phyloP scores from a whole-genome alignment of 2,888 invertebrate genomes.

The Lydus trimaculatus region DNA sequence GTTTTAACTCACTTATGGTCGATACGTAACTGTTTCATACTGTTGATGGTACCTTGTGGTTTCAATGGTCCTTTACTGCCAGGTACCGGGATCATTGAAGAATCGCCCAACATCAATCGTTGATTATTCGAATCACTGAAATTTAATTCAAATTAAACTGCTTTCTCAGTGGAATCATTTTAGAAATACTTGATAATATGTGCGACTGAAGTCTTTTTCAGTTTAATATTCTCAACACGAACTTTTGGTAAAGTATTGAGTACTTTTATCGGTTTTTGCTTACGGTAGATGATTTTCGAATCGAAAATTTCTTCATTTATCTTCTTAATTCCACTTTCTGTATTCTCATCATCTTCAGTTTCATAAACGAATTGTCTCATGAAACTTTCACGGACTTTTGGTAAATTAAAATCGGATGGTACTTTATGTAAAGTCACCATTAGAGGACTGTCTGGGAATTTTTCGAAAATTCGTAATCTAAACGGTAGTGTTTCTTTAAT shows the following conservation, averaged over 20 bases:
- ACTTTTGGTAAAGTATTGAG: conserved; percentile 84
- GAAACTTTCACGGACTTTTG: conserved; percentile 97
- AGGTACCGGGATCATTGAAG: conserved; percentile 89
- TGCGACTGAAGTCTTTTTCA: conserved; percentile 82
- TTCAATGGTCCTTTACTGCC: conserved; percentile 80
- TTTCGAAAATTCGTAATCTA: conserved; percentile 94
- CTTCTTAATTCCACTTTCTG: conserved; percentile 64
- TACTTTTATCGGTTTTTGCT: conserved; percentile 83
- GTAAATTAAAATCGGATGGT: conserved; percentile 89
- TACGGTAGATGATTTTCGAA: conserved; percentile 79
- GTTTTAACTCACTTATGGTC: conserved; percentile 78
- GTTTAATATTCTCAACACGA: conserved; percentile 78
- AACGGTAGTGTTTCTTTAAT: conserved; percentile 97
- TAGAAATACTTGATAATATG: conserved; percentile 83
- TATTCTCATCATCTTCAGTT: conserved; percentile 82
- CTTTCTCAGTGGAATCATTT: too few species aligned
- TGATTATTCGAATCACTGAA: conserved; percentile 93
- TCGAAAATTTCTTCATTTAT: conserved; percentile 71
- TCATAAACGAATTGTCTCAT: conserved; percentile 97
- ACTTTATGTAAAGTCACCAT: conserved; percentile 96
- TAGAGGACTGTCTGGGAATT: conserved; percentile 98
- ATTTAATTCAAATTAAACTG: conserved; percentile 13
- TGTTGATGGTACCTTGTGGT: conserved; percentile 87
- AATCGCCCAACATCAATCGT: conserved; percentile 89
- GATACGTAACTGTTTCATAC: conserved; percentile 78